Evolutionary conservation across 2,797 vertebrate species (phyloP), one percentile per base, ranked within the genome.

Genomic region (Schizopygopsis malacanthus): DNA sequence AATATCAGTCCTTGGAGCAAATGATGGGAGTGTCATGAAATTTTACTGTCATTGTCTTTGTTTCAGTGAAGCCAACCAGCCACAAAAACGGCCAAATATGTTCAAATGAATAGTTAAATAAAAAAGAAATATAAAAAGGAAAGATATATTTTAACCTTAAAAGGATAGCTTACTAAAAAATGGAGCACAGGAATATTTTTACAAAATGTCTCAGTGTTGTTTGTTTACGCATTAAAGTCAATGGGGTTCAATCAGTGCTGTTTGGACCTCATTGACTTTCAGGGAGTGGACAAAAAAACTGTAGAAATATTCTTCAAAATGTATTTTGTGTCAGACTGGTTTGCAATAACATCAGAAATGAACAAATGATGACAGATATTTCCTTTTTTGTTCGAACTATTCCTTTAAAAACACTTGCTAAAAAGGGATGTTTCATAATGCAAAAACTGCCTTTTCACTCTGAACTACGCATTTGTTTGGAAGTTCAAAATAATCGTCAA

Each of bases 401-500:
- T 11, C 20, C 15, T 20, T 80, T 47, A 33, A 47, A 13, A 71
- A 56, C 13, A 22, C 6, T 47, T 83, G 33, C 6, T 45, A 37
- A n/a, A 41, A 45, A 79, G 22, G n/a, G 15, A 45, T 63, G 37
- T 28, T 39, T 43, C 0, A 22, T 41, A 4, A 63, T 83, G 52
- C 39, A 56, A 71, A 28, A 4, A 56, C 37, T 28, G 37, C n/a
- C 6, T 39, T 78, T 77, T 45, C 12, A 37, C 43, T 76, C 33
- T 25, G 3, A 72, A 70, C 12, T 43, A 50, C 22, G 16, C 10
- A 28, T 85, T 75, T 54, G 69, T 81, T 85, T 75, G 22, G 56
- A 50, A 81, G 67, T 50, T 54, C 25, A 52, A 84, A 65, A 69
- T 41, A 76, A 39, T 69, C 61, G 52, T 50, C 20, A 20, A 73